These are phyloP conservation scores for Sanderia malayensis DNA, from an alignment of 30 jellyfish, hydroid and myxozoan species.

Conservation along the genomic window DNA sequence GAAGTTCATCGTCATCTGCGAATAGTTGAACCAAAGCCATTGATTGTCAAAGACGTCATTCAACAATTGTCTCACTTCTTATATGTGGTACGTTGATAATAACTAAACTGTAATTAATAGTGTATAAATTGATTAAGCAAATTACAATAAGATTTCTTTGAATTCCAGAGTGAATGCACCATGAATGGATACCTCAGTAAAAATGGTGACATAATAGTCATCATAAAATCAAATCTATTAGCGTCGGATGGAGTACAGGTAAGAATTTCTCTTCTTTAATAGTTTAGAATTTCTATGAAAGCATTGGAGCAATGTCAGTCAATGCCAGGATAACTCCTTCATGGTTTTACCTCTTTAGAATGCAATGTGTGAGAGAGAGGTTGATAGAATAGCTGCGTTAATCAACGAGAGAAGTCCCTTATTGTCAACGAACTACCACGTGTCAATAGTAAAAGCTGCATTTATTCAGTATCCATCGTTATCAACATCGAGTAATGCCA, in stretches of 20 bases:
- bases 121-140: no score
- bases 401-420: constrained; percentile 72
- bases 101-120: no score
- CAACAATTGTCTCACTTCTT: constrained; percentile 50
- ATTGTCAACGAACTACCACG: constrained; percentile 54
- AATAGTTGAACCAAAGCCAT: constrained; percentile 53
- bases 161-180: constrained; percentile 61
- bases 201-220: constrained; percentile 66
- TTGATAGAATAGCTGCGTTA: constrained; percentile 52
- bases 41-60: constrained; percentile 53
- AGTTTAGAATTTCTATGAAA: no score
- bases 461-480: constrained; percentile 20
- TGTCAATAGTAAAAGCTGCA: constrained; percentile 70
- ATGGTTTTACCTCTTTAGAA: constrained; percentile 4
- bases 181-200: constrained; percentile 71
- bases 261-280: no score
- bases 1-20: constrained; percentile 55
- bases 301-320: no score
- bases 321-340: background rate
- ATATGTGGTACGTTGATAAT: no score
- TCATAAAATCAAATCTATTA: constrained; percentile 19
- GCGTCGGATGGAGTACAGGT: constrained; percentile 31
- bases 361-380: constrained; percentile 60
- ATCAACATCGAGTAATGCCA: background rate
- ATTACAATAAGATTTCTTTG: background rate